Conservation (phyloP, 2,113 vertebrate species). For the Takifugu bimaculatus region DNA sequence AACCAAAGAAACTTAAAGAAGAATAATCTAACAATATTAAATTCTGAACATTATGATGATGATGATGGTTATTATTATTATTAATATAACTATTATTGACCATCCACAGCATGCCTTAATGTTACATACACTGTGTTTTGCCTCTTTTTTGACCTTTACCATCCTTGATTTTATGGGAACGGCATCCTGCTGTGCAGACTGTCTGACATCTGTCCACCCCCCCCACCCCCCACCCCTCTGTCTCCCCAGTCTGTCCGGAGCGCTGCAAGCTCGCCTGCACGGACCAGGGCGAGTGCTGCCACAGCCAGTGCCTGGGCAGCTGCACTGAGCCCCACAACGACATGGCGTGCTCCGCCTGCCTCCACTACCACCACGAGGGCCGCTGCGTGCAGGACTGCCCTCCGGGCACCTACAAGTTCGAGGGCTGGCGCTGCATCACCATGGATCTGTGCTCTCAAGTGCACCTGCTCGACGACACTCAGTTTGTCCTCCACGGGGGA, state of each 20-base stretch:
- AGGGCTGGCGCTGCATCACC: constrained; percentile 96
- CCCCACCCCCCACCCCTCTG: constrained; percentile 33
- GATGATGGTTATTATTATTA: too few species aligned
- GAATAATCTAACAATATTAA: too few species aligned
- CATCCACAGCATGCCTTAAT: background rate
- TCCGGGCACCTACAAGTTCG: constrained; percentile 87
- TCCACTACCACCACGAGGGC: constrained; percentile 86
- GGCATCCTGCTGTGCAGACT: background rate
- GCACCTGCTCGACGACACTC: constrained; percentile 75
- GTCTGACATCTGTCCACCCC: background rate
- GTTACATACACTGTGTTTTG: background rate
- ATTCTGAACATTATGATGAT: too few species aligned
- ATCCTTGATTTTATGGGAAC: constrained; percentile 6
- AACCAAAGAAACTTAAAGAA: too few species aligned
- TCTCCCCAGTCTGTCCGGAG: constrained; percentile 83
- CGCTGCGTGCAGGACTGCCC: constrained; percentile 87
- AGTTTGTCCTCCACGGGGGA: constrained; percentile 91
- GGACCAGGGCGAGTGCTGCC: constrained; percentile 86
- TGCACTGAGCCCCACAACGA: constrained; percentile 82
- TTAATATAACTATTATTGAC: too few species aligned
- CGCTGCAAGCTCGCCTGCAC: constrained; percentile 87
- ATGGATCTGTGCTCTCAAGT: constrained; percentile 85
- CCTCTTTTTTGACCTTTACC: constrained; percentile 10
- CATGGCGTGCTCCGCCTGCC: constrained; percentile 86
- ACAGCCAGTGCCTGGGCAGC: constrained; percentile 90